Evolutionary conservation across 1,140 invertebrate genomes (phyloP).

Genomic region (Agraylea sexmaculata): DNA sequence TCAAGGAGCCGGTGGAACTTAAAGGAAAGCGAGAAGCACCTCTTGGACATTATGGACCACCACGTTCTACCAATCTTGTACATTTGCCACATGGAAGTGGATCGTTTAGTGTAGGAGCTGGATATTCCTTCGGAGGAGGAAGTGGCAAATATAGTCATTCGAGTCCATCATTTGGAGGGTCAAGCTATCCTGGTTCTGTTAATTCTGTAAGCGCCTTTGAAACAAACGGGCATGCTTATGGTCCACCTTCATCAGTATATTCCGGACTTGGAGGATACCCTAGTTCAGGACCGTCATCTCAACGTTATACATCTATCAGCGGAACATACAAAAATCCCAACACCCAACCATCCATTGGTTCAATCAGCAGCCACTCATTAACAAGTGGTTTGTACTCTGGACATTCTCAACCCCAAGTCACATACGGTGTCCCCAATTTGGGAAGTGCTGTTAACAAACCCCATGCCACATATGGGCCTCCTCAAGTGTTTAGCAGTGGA

Average conservation of each 20-base stretch:
- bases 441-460: slow-evolving; percentile 11
- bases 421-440: slow-evolving; percentile 15
- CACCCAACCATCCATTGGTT: neutral
- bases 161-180: too few species aligned
- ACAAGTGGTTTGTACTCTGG: slow-evolving; percentile 8
- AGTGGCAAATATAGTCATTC: too few species aligned
- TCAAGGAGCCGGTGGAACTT: slow-evolving; percentile 9
- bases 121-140: slow-evolving; percentile 14
- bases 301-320: slow-evolving; percentile 17
- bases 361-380: neutral
- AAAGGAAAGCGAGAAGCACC: slow-evolving; percentile 19
- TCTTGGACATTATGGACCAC: slow-evolving; percentile 5
- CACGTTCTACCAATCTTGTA: slow-evolving; percentile 9
- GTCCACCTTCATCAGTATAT: neutral
- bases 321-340: slow-evolving; percentile 7
- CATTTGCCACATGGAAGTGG: slow-evolving; percentile 13
- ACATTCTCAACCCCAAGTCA: slow-evolving; percentile 14
- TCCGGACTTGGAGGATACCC: slow-evolving; percentile 4
- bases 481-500: too few species aligned
- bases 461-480: slow-evolving; percentile 7
- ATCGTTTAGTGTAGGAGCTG: slow-evolving; percentile 18
- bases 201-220: too few species aligned
- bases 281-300: slow-evolving; percentile 1
- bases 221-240: slow-evolving; percentile 4
- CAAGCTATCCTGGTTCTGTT: too few species aligned